Evolutionary conservation across 2,888 invertebrate genomes (phyloP), one percentile per base, ranked within the genome.

Genomic region (Campaea margaritaria): DNA sequence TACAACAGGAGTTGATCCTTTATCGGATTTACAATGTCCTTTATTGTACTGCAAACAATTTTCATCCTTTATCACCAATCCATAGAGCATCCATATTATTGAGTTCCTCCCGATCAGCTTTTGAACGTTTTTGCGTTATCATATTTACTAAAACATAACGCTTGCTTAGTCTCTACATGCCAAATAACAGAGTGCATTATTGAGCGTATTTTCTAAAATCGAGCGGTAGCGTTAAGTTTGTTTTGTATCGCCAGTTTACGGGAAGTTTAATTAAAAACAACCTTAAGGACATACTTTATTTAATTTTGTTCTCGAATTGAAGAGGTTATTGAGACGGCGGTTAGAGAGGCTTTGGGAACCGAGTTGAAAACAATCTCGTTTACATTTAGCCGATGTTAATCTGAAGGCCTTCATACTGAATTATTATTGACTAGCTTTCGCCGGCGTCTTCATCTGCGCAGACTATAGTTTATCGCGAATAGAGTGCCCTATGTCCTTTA

Each of bases 261-360:
- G 43, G 39, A 48, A 59, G 59, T 50, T 59, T 54, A 59, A 59
- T 59, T 59, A 58, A 54, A 54, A 54, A 11, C 13, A 41, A 46
- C 41, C 31, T 48, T 41, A 49, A 59, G 21, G 16, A 38, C 14
- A 10, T 10, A 9, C 10, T 14, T 10, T 13, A 39, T 44, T 46
- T 21, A 45, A n/a, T n/a, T n/a, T 53, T 39, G 38, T 49, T 13
- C 21, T 21, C 38, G 13, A 39, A 27, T 10, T 34, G 28, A 28
- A 49, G 16, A 51, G 42, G 43, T 31, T 42, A 3, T 41, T 14
- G 42, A 42, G 51, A 16, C 21, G 39, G 38, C 21, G 9, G 4
- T 39, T 31, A 4, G 9, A 39, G 48, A 13, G 21, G 38, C 9
- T 21, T 21, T 12, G 36, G 2, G 9, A 10, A 36, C 14, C 12